Base-by-base conservation (phyloP, 2,888 invertebrate genomes). In the Drosophila heteroneura region DNA sequence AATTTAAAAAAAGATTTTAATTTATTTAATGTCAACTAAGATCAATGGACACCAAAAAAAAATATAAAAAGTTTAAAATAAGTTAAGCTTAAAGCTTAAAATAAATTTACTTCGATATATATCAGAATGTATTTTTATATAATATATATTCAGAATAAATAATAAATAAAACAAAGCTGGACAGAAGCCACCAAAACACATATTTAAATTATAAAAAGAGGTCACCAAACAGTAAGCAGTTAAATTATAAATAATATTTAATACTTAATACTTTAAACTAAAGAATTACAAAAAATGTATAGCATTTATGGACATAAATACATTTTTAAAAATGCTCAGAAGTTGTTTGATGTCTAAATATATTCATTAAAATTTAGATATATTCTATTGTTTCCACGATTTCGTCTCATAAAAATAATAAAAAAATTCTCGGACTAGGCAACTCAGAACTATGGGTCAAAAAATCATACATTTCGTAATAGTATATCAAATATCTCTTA, bases 41-140 rank as follows among this genome's bases (percentile, higher is more conserved):
- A 10, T n/a, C 10, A 41, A 9, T 39, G 9, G n/a, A 5, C n/a
- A 16, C 16, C 0, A 1, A 19, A 9, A n/a, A 19, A 19, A 4
- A 2, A n/a, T 4, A 4, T 4, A 4, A 4, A n/a, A 7, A 41
- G 19, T n/a, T 16, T 3, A 6, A n/a, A 41, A 5, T 41, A 5
- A 41, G n/a, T n/a, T 10, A 10, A n/a, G 2, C 2, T 10, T 2
- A 12, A n/a, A 6, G 0, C 2, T n/a, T 5, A 5, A 37, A 35
- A 35, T 16, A 0, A 5, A 14, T 14, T 5, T 16, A 5, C 35
- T 35, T 14, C 14, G 14, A 14, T 35, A 3, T 3, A 39, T 3
- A 19, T 9, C 7, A 19, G 33, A 33, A 4, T 12, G 16, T 37
- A 37, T 16, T 6, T 10, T 10, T 41, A 5, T n/a, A 41, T 4